A percentile compares a stretch with the other conserved stretches of the same genome.
Evolutionary conservation across 2,888 invertebrate species (phyloP).

Genomic region (Hirtodrosophila duncani): DNA sequence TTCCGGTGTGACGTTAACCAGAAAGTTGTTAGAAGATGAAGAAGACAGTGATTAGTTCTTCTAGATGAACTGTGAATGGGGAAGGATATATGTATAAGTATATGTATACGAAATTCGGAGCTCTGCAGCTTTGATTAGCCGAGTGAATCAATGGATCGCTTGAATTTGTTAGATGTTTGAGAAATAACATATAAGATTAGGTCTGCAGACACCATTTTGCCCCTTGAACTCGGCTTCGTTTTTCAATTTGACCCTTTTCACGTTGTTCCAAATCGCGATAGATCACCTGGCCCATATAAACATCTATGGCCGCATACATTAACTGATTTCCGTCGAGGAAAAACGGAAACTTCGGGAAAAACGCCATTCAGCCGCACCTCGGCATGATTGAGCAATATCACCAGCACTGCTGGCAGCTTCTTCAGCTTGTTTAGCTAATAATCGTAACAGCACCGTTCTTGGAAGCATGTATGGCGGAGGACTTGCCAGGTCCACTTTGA

Average conservation of each 20-base stretch:
- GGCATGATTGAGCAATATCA: conserved; percentile 80
- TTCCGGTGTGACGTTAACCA: conserved; percentile 50
- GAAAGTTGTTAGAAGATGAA: too few species aligned
- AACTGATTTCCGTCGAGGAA: conserved; percentile 80
- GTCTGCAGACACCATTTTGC: conserved; percentile 73
- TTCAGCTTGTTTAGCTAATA: conserved; percentile 81
- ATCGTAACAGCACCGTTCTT: conserved; percentile 80
- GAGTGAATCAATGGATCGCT: too few species aligned
- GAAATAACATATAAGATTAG: too few species aligned
- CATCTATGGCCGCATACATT: conserved; percentile 83
- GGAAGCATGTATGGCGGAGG: conserved; percentile 82
- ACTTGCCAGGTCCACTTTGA: conserved; percentile 81
- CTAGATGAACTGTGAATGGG: too few species aligned
- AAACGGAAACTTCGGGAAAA: conserved; percentile 80
- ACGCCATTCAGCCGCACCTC: conserved; percentile 82
- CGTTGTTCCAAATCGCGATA: conserved; percentile 71
- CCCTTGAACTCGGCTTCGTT: conserved; percentile 67
- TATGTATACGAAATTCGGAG: too few species aligned
- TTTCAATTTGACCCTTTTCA: conserved; percentile 55
- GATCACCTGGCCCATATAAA: conserved; percentile 79
- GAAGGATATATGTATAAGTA: too few species aligned
- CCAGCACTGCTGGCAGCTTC: conserved; percentile 81
- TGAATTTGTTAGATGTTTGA: too few species aligned
- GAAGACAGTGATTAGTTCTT: too few species aligned
- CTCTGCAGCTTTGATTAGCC: too few species aligned